phyloP scores from a whole-genome alignment of 2,113 vertebrate genomes.

The Fregetta grallaria region DNA sequence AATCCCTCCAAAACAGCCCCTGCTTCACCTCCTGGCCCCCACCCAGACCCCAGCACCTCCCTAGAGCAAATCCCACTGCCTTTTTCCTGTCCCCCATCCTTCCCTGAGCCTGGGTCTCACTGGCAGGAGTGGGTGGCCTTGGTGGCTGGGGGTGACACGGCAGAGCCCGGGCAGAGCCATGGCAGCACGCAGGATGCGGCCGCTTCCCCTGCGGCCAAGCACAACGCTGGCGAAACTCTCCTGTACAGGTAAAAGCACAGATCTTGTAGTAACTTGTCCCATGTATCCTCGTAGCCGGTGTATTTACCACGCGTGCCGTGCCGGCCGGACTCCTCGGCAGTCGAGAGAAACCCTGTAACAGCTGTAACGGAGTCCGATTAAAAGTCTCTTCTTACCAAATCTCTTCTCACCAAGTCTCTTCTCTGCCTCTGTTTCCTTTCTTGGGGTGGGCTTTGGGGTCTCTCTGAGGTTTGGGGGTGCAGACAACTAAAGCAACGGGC shows the following conservation, averaged over 20 bases:
- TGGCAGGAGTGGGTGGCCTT: not conserved
- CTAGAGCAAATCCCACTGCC: not conserved
- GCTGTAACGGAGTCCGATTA: constrained; percentile 67
- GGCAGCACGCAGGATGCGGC: not conserved
- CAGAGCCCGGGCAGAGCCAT: not conserved
- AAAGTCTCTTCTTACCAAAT: constrained; percentile 76
- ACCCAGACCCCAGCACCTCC: not conserved
- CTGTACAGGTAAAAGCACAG: constrained; percentile 49
- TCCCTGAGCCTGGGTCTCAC: not conserved
- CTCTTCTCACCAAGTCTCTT: constrained; percentile 40
- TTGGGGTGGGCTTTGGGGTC: not conserved
- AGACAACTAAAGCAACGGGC: not conserved
- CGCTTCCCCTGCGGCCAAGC: not conserved
- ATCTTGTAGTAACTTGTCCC: not conserved
- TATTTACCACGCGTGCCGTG: not conserved
- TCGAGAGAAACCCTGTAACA: constrained; percentile 13
- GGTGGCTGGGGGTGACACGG: not conserved
- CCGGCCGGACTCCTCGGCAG: constrained; percentile 4
- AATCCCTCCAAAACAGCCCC: not conserved
- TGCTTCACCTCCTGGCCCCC: not conserved
- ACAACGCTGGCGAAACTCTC: not conserved
- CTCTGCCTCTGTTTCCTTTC: constrained; percentile 14
- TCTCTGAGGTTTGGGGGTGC: not conserved
- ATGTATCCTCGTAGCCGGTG: not conserved
- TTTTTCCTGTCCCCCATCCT: not conserved